Evolutionary conservation across 1,140 invertebrate species (phyloP), one percentile per base, ranked within the genome.

Genomic region (Rhyacophila brunnea): DNA sequence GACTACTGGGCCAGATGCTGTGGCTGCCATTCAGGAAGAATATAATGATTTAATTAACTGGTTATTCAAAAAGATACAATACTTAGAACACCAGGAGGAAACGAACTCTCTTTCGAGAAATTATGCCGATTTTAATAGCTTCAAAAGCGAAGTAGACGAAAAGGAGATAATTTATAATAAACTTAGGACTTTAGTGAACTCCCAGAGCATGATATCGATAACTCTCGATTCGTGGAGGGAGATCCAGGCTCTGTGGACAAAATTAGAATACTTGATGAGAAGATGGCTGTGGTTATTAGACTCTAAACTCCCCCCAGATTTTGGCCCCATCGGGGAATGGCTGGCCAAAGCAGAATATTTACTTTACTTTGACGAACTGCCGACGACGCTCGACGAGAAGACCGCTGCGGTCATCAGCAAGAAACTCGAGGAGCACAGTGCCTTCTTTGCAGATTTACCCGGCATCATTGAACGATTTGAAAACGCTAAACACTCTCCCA

Each of bases 201-300:
- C 86, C 2, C 85, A 90, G 67, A 88, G 86, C 66, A 80, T 89
- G 66, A 85, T 92, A 38, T 87, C 88, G 48, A 89, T 93, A 55
- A 87, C 90, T 1, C 79, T 81, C 32, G 88, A 91, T 66, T 87
- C 88, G 3, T 95, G 91, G 91, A 81, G 81, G 42, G 85, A 90
- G 60, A 83, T 93, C 7, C 85, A 88, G 57, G 77, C 74, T 20
- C 75, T 92, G 15, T 94, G 92, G 92, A 81, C 84, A 58, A 85
- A 87, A 69, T 74, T 93, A 15, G 84, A 91, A 71, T 76, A 84
- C 63, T 80, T 93, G 77, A 83, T 93, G 77, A 81, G 87, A 61
- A 83, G 87, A 68, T 95, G 93, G 92, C 82, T 91, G 42, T 91
- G 90, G 89, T 72, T 88, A 11, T 75, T 96, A 59, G 94, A 98